A percentile compares a stretch with the other conserved stretches of the same genome.
Evolutionary conservation across 2,797 vertebrate species (phyloP).

Genomic region (Pseudochromis fuscus): DNA sequence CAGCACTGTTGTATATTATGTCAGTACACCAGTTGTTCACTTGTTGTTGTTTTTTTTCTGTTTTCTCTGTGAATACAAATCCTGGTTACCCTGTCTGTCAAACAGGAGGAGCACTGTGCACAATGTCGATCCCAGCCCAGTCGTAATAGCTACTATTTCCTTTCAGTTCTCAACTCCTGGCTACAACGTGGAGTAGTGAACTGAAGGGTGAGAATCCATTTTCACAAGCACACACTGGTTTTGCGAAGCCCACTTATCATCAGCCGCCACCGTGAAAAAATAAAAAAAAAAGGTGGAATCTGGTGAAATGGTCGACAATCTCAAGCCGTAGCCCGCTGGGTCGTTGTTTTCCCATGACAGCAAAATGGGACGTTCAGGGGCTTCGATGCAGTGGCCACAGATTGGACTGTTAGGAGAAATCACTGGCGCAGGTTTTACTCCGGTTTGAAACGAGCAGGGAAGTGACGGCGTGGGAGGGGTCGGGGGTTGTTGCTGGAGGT

Average conservation of each 20-base stretch:
- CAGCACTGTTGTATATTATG: constrained; percentile 64
- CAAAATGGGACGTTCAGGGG: constrained; percentile 25
- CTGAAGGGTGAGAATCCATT: constrained; percentile 10
- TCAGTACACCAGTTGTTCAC: constrained; percentile 23
- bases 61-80: constrained; percentile 54
- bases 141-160: constrained; percentile 34
- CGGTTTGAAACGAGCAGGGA: constrained; percentile 33
- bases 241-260: constrained; percentile 41
- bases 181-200: constrained; percentile 13
- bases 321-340: constrained; percentile 26
- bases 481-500: constrained; percentile 10
- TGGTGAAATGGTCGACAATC: constrained; percentile 44
- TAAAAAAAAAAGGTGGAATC: constrained; percentile 52
- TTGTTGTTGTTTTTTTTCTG: constrained; percentile 42
- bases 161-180: constrained; percentile 6
- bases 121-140: constrained; percentile 35
- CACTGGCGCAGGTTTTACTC: constrained; percentile 40
- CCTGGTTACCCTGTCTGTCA: constrained; percentile 37
- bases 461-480: constrained; percentile 15
- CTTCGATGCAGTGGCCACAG: constrained; percentile 24
- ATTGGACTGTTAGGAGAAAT: constrained; percentile 46
- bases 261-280: constrained; percentile 36
- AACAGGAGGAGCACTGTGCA: constrained; percentile 35
- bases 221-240: constrained; percentile 10
- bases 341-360: constrained; percentile 30